A percentile compares a stretch with the other conserved stretches of the same genome.
Evolutionary conservation across 2,797 vertebrate genomes (phyloP).

Genomic region (Jordanella pulchra): DNA sequence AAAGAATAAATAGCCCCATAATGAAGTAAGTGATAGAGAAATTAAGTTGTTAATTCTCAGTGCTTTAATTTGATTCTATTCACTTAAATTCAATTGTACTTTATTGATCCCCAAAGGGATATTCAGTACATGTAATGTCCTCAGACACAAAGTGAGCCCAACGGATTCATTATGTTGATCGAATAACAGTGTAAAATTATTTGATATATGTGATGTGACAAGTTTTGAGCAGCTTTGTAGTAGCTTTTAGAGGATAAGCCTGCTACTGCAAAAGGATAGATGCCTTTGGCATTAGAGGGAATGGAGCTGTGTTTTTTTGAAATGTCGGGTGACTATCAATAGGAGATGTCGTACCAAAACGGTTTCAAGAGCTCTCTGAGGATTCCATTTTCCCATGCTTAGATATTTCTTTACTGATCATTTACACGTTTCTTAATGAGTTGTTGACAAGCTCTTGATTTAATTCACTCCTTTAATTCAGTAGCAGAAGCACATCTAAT

Average conservation of each 20-base stretch:
- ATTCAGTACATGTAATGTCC: too few relatives aligned
- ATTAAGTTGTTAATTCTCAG: too few relatives aligned
- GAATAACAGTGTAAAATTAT: not conserved
- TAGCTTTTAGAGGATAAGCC: not conserved
- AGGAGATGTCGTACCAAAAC: not conserved
- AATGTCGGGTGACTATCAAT: not conserved
- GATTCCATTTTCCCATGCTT: not conserved
- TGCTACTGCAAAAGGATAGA: not conserved
- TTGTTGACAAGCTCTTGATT: slow-evolving; percentile 1
- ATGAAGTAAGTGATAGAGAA: not conserved
- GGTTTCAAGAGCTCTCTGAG: slow-evolving; percentile 2
- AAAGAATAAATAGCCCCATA: not conserved
- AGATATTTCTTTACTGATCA: not conserved
- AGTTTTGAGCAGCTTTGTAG: not conserved
- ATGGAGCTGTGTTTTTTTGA: not conserved
- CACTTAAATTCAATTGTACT: too few relatives aligned
- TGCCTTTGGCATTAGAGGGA: not conserved
- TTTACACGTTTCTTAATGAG: not conserved
- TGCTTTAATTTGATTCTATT: not conserved
- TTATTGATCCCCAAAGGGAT: too few relatives aligned
- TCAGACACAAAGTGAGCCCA: not conserved
- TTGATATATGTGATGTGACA: not conserved
- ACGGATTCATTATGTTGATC: not conserved
- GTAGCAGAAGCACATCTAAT: not conserved
- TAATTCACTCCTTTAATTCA: not conserved